A percentile compares a stretch with the other conserved stretches of the same genome.
Evolutionary conservation across 2,113 vertebrate species (phyloP).

Genomic region (Planiliza haematocheilus): DNA sequence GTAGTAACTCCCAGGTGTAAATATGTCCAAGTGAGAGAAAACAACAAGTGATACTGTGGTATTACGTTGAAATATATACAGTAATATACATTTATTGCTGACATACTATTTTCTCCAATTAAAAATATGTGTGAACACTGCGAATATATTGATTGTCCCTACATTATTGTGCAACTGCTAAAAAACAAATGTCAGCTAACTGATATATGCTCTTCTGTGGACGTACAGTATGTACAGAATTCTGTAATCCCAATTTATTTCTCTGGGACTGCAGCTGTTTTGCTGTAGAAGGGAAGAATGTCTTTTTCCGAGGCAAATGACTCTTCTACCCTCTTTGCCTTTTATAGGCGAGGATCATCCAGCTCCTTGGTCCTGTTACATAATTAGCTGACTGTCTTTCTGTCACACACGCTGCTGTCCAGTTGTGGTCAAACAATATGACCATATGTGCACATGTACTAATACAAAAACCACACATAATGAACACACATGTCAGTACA

Average conservation of each 20-base stretch:
- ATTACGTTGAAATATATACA: background rate
- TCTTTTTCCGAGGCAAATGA: conserved; percentile 52
- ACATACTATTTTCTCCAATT: background rate
- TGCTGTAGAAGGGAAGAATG: conserved; percentile 45
- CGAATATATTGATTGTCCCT: no score
- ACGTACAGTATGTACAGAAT: background rate
- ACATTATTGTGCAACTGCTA: no score
- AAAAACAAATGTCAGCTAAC: background rate
- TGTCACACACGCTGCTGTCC: conserved; percentile 15
- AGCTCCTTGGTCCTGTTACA: conserved; percentile 49
- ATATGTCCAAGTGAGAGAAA: background rate
- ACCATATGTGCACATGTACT: background rate
- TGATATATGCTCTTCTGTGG: conserved; percentile 22
- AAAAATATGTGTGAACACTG: no score
- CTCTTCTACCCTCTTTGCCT: conserved; percentile 64
- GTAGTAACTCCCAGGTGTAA: background rate
- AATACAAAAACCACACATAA: background rate
- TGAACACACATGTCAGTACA: background rate
- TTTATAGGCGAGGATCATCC: conserved; percentile 74
- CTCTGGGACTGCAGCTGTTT: conserved; percentile 28
- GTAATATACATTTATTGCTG: background rate
- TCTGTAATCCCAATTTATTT: conserved; percentile 39
- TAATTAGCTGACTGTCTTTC: conserved; percentile 57
- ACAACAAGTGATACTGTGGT: background rate
- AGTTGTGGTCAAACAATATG: background rate